Conservation (phyloP, 2,888 invertebrate genomes). For the Eupithecia tripunctaria region DNA sequence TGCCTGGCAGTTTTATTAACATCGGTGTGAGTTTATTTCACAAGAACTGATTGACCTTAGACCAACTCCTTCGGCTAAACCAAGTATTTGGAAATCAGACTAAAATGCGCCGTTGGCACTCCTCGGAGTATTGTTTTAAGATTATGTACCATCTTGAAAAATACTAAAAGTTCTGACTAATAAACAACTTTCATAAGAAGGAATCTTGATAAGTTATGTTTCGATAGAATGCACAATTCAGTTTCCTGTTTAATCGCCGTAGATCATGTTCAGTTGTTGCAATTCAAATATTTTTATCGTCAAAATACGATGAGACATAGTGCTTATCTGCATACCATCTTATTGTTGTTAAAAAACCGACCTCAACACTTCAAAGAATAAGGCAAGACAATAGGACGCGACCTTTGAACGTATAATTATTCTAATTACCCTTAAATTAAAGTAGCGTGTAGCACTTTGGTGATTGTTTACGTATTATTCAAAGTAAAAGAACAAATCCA, state of each 20-base stretch:
- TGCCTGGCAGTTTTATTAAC: not conserved
- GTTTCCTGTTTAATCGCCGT: not conserved
- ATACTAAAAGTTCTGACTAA: not conserved
- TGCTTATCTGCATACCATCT: not conserved
- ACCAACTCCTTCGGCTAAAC: slow-evolving; percentile 12
- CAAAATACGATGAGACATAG: not conserved
- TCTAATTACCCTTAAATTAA: slow-evolving; percentile 2
- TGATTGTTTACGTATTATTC: not conserved
- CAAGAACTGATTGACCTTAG: slow-evolving; percentile 28
- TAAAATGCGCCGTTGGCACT: not conserved
- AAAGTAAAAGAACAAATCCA: not conserved
- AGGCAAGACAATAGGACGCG: not conserved
- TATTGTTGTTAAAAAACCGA: not conserved
- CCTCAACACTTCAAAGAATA: slow-evolving; percentile 1
- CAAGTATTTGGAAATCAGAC: slow-evolving; percentile 22
- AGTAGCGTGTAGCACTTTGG: not conserved
- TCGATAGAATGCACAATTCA: not conserved
- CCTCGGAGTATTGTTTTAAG: slow-evolving; percentile 6
- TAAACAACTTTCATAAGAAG: not conserved
- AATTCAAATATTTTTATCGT: not conserved
- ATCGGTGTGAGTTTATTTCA: slow-evolving; percentile 15
- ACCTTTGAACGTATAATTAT: not conserved
- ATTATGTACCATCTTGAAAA: not conserved
- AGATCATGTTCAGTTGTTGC: not conserved
- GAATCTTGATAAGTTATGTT: not conserved